A percentile compares a stretch with the other conserved stretches of the same genome.
Conservation (phyloP, 2,113 vertebrate species). For the Dissostichus mawsoni region DNA sequence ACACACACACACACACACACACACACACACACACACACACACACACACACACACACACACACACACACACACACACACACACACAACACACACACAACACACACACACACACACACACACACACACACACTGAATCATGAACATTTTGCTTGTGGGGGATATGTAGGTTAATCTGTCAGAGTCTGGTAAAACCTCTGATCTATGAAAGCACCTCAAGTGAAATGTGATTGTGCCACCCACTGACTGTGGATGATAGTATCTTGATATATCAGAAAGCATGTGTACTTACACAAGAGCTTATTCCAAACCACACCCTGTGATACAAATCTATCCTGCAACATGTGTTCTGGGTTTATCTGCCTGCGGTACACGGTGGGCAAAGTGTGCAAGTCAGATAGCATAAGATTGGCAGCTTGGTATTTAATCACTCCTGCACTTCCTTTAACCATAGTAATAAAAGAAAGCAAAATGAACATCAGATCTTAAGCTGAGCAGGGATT, state of each 20-base stretch:
- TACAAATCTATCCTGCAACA: constrained; percentile 21
- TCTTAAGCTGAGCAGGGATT: neutral
- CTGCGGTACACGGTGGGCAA: neutral
- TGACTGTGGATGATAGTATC: constrained; percentile 41
- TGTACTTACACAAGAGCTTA: constrained; percentile 42
- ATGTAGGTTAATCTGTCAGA: constrained; percentile 46
- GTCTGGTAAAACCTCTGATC: constrained; percentile 29
- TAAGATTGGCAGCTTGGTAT: neutral
- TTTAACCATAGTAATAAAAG: constrained; percentile 13
- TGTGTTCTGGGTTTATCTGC: constrained; percentile 15
- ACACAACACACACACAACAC: neutral
- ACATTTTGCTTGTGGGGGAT: constrained; percentile 2
- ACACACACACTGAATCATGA: neutral
- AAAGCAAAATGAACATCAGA: constrained; percentile 8
- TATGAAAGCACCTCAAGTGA: constrained; percentile 26
- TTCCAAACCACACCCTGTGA: constrained; percentile 19
- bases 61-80: neutral
- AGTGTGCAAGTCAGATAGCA: constrained; percentile 3
- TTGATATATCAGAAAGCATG: constrained; percentile 28
- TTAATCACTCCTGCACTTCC: constrained; percentile 17
- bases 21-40: neutral
- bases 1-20: neutral
- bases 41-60: neutral
- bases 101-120: neutral
- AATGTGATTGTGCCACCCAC: constrained; percentile 28